Conservation (phyloP, 2,113 vertebrate genomes). For the Labeo catla region DNA sequence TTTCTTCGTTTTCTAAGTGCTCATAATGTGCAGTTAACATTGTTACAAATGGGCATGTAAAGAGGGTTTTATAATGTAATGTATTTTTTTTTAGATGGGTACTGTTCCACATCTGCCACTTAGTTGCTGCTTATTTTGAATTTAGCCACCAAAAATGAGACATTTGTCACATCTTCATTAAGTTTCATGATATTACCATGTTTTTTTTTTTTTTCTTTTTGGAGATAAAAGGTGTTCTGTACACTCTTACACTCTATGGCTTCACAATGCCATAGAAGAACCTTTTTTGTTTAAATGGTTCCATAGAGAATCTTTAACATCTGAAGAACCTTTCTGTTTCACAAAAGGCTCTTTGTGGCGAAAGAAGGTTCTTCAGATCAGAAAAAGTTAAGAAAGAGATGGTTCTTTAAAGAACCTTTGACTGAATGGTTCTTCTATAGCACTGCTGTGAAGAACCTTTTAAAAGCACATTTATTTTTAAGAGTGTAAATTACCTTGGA, state of each 20-base stretch:
- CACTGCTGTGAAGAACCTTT: no score
- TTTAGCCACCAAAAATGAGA: neutral
- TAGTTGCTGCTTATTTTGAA: neutral
- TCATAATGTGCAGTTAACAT: conserved; percentile 32
- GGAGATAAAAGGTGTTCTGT: neutral
- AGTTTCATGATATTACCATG: neutral
- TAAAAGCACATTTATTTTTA: no score
- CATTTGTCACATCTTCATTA: neutral
- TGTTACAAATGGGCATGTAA: neutral
- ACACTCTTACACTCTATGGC: neutral
- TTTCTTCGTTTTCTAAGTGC: conserved; percentile 16
- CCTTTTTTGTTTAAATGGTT: no score
- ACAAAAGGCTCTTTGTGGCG: no score
- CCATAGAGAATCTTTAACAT: no score
- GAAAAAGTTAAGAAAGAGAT: no score
- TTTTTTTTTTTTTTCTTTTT: neutral
- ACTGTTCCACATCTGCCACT: neutral
- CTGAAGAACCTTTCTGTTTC: no score
- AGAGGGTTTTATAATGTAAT: conserved; percentile 4
- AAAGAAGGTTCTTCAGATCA: no score
- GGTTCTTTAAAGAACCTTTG: no score
- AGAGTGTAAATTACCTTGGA: neutral
- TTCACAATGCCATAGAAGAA: no score
- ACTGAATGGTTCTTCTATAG: no score
- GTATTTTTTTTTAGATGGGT: neutral